Evolutionary conservation across 2,888 invertebrate genomes (phyloP).

Genomic region (Cantharis flavilabris): DNA sequence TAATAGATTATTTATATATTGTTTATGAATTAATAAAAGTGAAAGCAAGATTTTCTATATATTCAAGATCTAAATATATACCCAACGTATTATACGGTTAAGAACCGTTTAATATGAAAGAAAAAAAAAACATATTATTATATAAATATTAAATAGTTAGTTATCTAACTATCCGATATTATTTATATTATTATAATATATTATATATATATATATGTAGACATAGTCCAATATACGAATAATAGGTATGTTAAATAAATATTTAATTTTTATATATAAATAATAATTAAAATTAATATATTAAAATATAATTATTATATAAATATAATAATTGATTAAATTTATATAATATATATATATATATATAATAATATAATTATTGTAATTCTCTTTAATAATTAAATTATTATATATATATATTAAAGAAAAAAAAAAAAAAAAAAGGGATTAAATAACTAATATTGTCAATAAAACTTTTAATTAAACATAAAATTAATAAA

Average conservation of each 20-base stretch:
- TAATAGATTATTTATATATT: background rate
- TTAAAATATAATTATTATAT: background rate
- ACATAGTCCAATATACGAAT: background rate
- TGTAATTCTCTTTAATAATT: no score
- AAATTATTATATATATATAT: no score
- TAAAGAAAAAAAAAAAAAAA: no score
- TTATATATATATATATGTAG: background rate
- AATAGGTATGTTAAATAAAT: background rate
- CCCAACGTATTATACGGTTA: background rate
- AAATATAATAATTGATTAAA: background rate
- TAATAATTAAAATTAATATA: background rate
- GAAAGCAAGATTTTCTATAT: background rate
- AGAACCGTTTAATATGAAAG: background rate
- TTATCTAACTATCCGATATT: background rate
- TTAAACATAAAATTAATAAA: no score
- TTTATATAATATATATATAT: no score
- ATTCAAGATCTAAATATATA: background rate
- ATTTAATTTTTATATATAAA: background rate
- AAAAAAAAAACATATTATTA: background rate
- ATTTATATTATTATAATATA: background rate
- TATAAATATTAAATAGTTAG: background rate
- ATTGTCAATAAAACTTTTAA: no score
- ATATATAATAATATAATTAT: no score
- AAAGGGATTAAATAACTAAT: no score
- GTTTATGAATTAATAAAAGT: background rate